Percentiles rank a stretch among this genome's conserved stretches.
These are phyloP conservation scores for Notolepis coatsorum DNA, from an alignment of 2,797 vertebrate species.

Conservation along the genomic window DNA sequence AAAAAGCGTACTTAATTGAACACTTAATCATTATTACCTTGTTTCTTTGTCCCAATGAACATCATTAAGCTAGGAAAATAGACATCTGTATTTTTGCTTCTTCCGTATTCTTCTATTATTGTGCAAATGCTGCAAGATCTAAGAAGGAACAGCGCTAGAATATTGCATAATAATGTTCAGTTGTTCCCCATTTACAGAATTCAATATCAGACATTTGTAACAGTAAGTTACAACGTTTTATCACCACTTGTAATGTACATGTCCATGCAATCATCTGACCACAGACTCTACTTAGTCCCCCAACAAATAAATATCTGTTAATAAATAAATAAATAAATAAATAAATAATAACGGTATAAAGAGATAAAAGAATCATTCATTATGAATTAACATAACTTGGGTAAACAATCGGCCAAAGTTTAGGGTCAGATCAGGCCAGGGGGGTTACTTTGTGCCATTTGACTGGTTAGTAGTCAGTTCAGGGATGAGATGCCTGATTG, in stretches of 20 bases:
- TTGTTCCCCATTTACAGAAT: constrained; percentile 28
- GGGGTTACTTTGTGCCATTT: constrained; percentile 14
- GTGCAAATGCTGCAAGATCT: constrained; percentile 72
- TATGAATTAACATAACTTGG: constrained; percentile 26
- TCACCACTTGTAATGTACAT: constrained; percentile 55
- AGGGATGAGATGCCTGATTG: constrained; percentile 28
- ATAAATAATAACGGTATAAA: constrained; percentile 18
- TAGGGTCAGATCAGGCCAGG: constrained; percentile 5
- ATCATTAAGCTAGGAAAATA: constrained; percentile 66
- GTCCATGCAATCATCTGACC: constrained; percentile 47
- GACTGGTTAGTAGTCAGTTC: constrained; percentile 44
- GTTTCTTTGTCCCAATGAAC: constrained; percentile 48
- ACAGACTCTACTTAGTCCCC: constrained; percentile 21
- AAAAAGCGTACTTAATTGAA: background rate
- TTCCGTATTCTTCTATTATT: constrained; percentile 52
- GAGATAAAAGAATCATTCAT: constrained; percentile 38
- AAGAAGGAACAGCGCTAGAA: constrained; percentile 3
- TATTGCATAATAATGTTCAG: constrained; percentile 30
- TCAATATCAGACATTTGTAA: constrained; percentile 20
- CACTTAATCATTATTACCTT: constrained; percentile 28
- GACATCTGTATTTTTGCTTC: constrained; percentile 42
- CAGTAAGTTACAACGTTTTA: constrained; percentile 18
- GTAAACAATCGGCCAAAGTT: constrained; percentile 1
- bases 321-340: constrained; percentile 12
- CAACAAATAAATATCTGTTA: background rate